A percentile compares a stretch with the other conserved stretches of the same genome.
Evolutionary conservation across 2,113 vertebrate species (phyloP).

Genomic region (Piprites chloris): DNA sequence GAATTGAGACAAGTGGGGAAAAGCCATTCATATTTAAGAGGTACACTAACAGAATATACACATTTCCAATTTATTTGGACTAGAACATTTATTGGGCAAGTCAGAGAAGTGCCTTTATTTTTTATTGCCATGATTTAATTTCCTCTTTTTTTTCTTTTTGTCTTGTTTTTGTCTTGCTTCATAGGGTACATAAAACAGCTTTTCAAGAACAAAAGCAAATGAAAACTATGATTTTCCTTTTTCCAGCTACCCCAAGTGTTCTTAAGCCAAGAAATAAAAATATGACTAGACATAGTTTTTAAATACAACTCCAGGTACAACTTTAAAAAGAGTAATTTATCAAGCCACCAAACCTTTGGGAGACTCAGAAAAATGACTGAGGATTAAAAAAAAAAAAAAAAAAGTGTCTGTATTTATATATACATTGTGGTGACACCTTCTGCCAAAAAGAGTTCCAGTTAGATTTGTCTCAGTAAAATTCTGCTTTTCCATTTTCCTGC

Average conservation of each 20-base stretch:
- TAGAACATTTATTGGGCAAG: constrained; percentile 25
- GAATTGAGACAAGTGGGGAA: not conserved
- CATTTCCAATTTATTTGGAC: constrained; percentile 23
- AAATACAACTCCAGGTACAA: constrained; percentile 2
- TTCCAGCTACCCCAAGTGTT: not conserved
- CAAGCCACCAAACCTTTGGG: not conserved
- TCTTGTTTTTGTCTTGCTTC: not conserved
- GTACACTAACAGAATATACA: not conserved
- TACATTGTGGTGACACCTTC: not conserved
- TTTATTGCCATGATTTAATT: constrained; percentile 53
- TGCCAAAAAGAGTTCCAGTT: not conserved
- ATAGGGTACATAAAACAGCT: constrained; percentile 1
- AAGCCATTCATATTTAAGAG: not conserved
- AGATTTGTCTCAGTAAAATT: not conserved
- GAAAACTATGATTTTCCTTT: constrained; percentile 31
- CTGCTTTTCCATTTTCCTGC: not conserved
- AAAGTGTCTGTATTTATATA: rapidly evolving
- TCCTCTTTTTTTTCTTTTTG: not conserved
- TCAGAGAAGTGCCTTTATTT: not conserved
- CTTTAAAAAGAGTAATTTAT: not conserved
- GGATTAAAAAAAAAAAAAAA: not conserved
- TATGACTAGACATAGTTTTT: not conserved
- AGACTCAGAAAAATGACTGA: not conserved
- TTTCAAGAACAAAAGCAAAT: constrained; percentile 38
- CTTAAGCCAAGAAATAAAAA: constrained; percentile 27